phyloP scores from a whole-genome alignment of 2,113 vertebrate species.

The Scolopax mira region DNA sequence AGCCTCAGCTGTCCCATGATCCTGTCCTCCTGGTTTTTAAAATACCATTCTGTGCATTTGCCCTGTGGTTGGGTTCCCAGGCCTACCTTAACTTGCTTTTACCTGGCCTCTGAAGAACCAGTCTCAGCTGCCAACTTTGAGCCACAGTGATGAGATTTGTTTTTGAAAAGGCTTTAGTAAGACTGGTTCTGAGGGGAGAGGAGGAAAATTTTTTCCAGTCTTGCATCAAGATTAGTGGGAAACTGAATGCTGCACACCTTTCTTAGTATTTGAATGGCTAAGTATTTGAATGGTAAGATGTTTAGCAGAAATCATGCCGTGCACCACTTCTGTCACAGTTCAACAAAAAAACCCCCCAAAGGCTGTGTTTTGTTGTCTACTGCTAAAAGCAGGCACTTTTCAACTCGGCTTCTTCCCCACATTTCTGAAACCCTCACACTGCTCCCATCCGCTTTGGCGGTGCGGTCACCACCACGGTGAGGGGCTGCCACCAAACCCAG shows the following conservation, averaged over 20 bases:
- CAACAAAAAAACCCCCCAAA: not conserved
- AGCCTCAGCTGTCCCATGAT: not conserved
- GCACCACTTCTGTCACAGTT: not conserved
- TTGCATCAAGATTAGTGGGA: not conserved
- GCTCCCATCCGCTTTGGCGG: fast-evolving
- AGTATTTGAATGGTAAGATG: too few relatives aligned
- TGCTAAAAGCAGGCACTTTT: not conserved
- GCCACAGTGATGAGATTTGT: not conserved
- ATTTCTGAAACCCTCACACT: not conserved
- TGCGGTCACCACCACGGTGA: fast-evolving
- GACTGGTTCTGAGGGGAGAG: not conserved
- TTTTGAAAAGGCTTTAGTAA: not conserved
- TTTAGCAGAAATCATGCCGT: not conserved
- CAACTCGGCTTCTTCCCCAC: not conserved
- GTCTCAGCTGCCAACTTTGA: not conserved
- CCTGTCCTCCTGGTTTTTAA: not conserved
- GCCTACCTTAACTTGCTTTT: not conserved
- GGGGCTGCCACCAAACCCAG: not conserved
- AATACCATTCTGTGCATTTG: not conserved
- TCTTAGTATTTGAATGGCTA: not conserved
- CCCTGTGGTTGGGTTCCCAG: fast-evolving
- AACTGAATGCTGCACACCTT: not conserved
- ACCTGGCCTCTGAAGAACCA: not conserved
- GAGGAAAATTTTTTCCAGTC: not conserved
- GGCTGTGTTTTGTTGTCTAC: not conserved